A percentile compares a stretch with the other conserved stretches of the same genome.
phyloP scores from a whole-genome alignment of 2,888 invertebrate genomes.

The Aspidiotus rigidus region DNA sequence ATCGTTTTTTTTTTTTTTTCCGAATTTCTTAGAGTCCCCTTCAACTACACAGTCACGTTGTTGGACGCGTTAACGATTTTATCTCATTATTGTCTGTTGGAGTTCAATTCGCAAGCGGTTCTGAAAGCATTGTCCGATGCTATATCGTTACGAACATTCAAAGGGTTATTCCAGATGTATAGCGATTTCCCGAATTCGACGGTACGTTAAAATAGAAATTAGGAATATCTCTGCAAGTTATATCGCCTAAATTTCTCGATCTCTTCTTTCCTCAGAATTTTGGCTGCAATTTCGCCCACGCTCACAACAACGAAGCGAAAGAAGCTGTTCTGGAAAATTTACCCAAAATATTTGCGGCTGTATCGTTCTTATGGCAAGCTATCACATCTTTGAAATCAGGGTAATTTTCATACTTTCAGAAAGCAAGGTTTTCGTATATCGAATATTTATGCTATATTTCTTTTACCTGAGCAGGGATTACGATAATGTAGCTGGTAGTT shows the following conservation, averaged over 20 bases:
- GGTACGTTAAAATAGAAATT: neutral
- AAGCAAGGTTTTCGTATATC: neutral
- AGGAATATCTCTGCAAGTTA: neutral
- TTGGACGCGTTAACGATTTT: slow-evolving; percentile 68
- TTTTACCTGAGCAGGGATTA: slow-evolving; percentile 11
- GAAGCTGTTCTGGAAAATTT: slow-evolving; percentile 67
- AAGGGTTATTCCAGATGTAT: slow-evolving; percentile 20
- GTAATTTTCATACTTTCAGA: slow-evolving; percentile 40
- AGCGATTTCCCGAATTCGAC: slow-evolving; percentile 24
- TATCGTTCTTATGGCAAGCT: slow-evolving; percentile 71
- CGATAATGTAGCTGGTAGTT: slow-evolving; percentile 49
- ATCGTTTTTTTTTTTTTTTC: too few species aligned
- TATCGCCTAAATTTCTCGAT: too few species aligned
- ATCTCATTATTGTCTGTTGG: slow-evolving; percentile 70
- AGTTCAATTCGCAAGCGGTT: slow-evolving; percentile 45
- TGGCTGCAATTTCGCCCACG: slow-evolving; percentile 1
- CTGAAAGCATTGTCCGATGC: slow-evolving; percentile 14
- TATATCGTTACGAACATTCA: slow-evolving; percentile 16
- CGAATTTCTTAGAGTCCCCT: slow-evolving; percentile 45
- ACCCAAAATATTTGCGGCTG: slow-evolving; percentile 69
- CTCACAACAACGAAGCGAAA: slow-evolving; percentile 47
- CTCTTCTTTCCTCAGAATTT: neutral
- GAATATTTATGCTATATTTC: neutral
- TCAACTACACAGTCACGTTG: slow-evolving; percentile 69
- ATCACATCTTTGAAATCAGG: slow-evolving; percentile 48